phyloP scores from a whole-genome alignment of 2,888 invertebrate genomes.

The Sicus ferrugineus region DNA sequence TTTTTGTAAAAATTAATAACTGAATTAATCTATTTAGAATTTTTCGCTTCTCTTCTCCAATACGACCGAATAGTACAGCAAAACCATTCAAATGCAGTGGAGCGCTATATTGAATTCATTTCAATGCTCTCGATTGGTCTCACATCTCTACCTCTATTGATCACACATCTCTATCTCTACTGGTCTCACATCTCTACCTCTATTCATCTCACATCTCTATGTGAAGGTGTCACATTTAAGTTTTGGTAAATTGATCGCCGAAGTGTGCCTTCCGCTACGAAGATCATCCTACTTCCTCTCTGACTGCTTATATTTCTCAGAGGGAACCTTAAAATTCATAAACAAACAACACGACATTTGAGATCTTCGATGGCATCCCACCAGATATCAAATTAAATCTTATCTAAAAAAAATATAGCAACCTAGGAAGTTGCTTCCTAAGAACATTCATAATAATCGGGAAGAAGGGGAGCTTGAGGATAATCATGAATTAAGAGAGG shows the following conservation, averaged over 20 bases:
- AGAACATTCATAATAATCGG: constrained; percentile 5
- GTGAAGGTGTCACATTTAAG: neutral
- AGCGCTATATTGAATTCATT: too few species aligned
- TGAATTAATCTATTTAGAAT: too few species aligned
- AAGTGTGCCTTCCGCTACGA: constrained; percentile 50
- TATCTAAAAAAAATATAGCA: neutral
- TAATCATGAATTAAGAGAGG: neutral
- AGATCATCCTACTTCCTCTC: constrained; percentile 49
- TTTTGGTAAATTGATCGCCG: constrained; percentile 53
- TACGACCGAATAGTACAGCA: too few species aligned
- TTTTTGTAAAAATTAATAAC: too few species aligned
- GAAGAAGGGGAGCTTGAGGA: too few species aligned
- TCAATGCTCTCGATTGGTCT: too few species aligned
- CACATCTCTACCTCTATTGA: neutral
- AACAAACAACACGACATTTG: neutral
- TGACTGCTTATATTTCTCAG: neutral
- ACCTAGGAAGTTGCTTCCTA: constrained; percentile 6
- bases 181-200: neutral
- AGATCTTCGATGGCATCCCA: neutral
- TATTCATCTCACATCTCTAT: neutral
- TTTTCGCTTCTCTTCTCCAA: too few species aligned
- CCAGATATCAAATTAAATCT: constrained; percentile 22
- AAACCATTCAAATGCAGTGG: too few species aligned
- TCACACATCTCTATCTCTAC: neutral
- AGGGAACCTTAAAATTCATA: neutral